A percentile compares a stretch with the other conserved stretches of the same genome.
phyloP scores from a whole-genome alignment of 2,113 vertebrate genomes.

The Dromaius novaehollandiae region DNA sequence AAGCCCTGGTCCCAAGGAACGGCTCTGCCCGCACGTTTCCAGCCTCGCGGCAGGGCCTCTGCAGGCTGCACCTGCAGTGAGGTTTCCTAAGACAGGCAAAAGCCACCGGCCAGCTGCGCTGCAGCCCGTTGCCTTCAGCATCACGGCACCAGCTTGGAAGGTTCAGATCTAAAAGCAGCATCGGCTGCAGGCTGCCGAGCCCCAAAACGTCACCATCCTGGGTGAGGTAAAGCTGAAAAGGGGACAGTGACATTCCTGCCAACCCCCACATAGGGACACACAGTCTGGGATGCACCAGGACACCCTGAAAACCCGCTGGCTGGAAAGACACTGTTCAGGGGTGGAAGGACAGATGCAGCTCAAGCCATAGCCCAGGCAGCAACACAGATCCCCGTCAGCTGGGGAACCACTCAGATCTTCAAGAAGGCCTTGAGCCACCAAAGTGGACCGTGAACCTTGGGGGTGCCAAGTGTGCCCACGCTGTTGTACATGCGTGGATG shows the following conservation, averaged over 20 bases:
- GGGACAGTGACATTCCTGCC: background rate
- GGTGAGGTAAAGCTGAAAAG: background rate
- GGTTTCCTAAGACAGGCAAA: background rate
- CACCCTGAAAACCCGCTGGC: background rate
- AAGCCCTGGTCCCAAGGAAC: background rate
- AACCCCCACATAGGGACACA: background rate
- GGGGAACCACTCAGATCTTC: background rate
- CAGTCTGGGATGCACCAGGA: accelerated
- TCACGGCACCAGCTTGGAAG: accelerated
- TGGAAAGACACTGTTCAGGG: background rate
- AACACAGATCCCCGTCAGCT: background rate
- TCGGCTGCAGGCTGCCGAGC: background rate
- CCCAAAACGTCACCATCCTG: background rate
- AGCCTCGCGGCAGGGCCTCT: background rate
- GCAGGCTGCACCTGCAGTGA: accelerated
- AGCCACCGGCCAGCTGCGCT: background rate
- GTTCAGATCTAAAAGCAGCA: background rate
- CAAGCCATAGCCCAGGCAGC: background rate
- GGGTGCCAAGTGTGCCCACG: too few species aligned
- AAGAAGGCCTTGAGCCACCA: background rate
- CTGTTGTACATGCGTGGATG: too few species aligned
- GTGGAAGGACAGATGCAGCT: background rate
- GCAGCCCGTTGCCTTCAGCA: too few species aligned
- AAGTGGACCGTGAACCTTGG: accelerated
- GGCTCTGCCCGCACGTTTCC: background rate